A percentile compares a stretch with the other conserved stretches of the same genome.
Conservation (phyloP, 2,888 invertebrate species). For the Cosmorhoe ocellata region DNA sequence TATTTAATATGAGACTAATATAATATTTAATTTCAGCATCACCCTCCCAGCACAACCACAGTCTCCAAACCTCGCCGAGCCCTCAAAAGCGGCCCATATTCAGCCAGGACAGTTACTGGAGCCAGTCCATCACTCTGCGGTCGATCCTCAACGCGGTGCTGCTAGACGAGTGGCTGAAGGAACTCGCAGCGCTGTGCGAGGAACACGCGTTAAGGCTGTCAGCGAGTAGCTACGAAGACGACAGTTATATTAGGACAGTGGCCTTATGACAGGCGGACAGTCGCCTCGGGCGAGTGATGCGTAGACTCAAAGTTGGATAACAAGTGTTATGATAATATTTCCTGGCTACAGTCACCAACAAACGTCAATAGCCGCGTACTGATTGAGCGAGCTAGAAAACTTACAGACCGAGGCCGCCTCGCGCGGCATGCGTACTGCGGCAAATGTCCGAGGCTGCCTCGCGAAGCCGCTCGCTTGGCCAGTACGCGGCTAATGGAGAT, state of each 20-base stretch:
- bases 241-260: conserved; percentile 62
- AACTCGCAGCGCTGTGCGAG: conserved; percentile 95
- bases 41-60: conserved; percentile 42
- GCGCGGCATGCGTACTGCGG: too few relatives aligned
- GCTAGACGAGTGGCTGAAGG: conserved; percentile 97
- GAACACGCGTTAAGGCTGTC: conserved; percentile 89
- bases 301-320: not conserved
- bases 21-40: conserved; percentile 35
- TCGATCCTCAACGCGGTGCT: conserved; percentile 87
- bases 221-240: conserved; percentile 60
- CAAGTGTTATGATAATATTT: too few relatives aligned
- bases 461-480: too few relatives aligned
- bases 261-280: conserved; percentile 67
- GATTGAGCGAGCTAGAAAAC: too few relatives aligned
- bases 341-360: too few relatives aligned
- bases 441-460: too few relatives aligned
- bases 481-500: too few relatives aligned
- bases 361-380: too few relatives aligned
- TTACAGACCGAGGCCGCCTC: too few relatives aligned
- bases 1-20: too few relatives aligned
- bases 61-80: conserved; percentile 37
- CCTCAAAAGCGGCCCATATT: conserved; percentile 59
- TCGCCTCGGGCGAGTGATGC: not conserved
- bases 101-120: conserved; percentile 75
- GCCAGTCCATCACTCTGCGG: conserved; percentile 67